phyloP scores from a whole-genome alignment of 2,797 vertebrate genomes.

The Characodon lateralis region DNA sequence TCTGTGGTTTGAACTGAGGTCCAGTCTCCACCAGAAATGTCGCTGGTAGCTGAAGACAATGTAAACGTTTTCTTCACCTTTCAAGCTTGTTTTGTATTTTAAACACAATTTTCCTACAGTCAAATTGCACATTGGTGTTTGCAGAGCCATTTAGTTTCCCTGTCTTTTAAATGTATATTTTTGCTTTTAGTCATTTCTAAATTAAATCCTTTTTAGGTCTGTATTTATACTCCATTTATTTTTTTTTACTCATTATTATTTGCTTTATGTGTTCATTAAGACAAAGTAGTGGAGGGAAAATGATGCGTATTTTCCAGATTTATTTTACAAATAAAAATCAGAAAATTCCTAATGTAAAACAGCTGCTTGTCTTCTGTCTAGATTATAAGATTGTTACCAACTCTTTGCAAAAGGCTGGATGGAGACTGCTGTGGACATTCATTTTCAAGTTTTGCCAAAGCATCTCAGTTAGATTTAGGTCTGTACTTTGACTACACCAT shows the following conservation, averaged over 20 bases:
- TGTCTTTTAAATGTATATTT: background rate
- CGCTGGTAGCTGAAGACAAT: background rate
- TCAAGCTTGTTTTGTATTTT: background rate
- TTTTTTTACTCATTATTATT: too few relatives aligned
- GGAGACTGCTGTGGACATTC: too few relatives aligned
- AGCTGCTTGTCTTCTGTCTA: background rate
- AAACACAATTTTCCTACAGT: background rate
- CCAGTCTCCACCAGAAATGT: background rate
- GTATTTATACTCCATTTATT: background rate
- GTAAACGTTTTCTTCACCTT: background rate
- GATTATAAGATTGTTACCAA: too few relatives aligned
- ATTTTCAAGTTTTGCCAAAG: too few relatives aligned
- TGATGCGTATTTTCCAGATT: too few relatives aligned
- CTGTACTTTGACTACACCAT: too few relatives aligned
- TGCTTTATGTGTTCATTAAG: too few relatives aligned
- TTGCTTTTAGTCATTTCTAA: background rate
- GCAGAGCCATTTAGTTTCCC: background rate
- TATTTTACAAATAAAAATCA: background rate
- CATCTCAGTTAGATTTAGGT: too few relatives aligned
- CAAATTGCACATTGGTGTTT: too few relatives aligned
- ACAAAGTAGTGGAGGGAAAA: too few relatives aligned
- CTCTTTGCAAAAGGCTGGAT: too few relatives aligned
- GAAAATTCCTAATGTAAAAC: background rate
- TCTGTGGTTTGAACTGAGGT: constrained; percentile 5
- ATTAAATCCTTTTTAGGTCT: background rate